Percentiles rank a stretch among this genome's conserved stretches.
These are phyloP conservation scores for Tapera naevia DNA, from an alignment of 2,797 vertebrate species.

Conservation along the genomic window DNA sequence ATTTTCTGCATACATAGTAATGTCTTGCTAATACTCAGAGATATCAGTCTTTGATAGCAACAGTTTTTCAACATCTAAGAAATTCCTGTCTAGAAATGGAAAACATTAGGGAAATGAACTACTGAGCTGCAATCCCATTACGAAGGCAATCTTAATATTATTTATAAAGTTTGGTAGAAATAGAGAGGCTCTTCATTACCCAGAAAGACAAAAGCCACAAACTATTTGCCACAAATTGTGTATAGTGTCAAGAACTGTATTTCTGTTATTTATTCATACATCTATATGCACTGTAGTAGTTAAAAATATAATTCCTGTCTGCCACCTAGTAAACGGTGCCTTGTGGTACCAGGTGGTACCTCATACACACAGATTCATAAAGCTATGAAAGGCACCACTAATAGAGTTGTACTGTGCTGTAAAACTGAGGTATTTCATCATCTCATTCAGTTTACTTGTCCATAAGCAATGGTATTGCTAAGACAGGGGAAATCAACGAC, in stretches of 20 bases:
- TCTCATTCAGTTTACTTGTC: neutral
- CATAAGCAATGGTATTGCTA: neutral
- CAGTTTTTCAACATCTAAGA: neutral
- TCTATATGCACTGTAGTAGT: accelerated
- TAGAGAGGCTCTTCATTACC: neutral
- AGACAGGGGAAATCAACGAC: neutral
- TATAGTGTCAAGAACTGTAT: neutral
- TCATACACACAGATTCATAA: neutral
- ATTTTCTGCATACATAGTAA: neutral
- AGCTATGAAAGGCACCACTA: neutral
- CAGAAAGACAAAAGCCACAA: neutral
- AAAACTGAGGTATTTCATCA: neutral
- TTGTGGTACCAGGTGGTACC: neutral
- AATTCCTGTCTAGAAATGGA: neutral
- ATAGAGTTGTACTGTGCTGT: neutral
- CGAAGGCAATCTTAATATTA: neutral
- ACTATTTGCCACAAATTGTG: neutral
- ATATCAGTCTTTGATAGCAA: neutral
- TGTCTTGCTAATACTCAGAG: neutral
- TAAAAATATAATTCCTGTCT: neutral
- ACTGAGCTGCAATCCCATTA: neutral
- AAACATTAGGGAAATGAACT: neutral
- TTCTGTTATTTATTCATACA: neutral
- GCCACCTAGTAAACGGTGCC: neutral
- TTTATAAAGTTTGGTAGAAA: neutral